Evolutionary conservation across 92 coral and sea anemone genomes (phyloP), one percentile per base, ranked within the genome.

Genomic region (Parazoanthus darwini): DNA sequence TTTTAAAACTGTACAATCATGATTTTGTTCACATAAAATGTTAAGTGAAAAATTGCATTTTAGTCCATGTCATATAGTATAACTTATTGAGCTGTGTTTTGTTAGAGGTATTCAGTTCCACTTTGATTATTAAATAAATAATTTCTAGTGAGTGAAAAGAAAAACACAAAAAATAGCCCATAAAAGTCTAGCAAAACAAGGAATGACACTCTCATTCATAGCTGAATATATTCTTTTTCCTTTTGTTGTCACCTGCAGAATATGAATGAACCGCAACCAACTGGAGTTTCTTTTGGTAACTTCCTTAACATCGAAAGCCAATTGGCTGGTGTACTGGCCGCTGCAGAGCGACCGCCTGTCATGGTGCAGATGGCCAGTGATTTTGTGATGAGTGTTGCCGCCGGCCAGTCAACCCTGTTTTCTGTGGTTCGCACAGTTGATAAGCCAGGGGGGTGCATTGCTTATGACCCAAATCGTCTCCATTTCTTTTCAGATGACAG

Each of bases 391-490:
- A 70, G 87, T 39, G 58, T 83, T 16, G 50, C 74, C 44, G 87
- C 87, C 25, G 87, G 87, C 78, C 87, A 67, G 65, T 67, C 87
- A n/a, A 10, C 87, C 11, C 18, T 83, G 65, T 83, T 83, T 83
- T 67, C 87, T 63, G 65, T 83, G n/a, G 87, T 44, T 48, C 87
- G 74, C 18, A 68, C 77, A 68, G 59, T 16, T 83, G 78, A 68
- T 29, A 83, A 83, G 63, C 87, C 87, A n/a, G 54, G 76, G 66
- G 87, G 87, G 15, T 83, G 87, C 65, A 83, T 83, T 68, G n/a
- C 78, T 2, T 71, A 66, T 68, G 87, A 83, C 59, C 26, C 87
- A 44, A 83, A 70, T 44, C 25, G 36, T 11, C 42, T 83, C 43
- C 77, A 83, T 83, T 83, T 83, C 65, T 83, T 83, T 65, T 83